Base-by-base conservation (phyloP, 2,113 vertebrate genomes). In the Hoplias malabaricus region DNA sequence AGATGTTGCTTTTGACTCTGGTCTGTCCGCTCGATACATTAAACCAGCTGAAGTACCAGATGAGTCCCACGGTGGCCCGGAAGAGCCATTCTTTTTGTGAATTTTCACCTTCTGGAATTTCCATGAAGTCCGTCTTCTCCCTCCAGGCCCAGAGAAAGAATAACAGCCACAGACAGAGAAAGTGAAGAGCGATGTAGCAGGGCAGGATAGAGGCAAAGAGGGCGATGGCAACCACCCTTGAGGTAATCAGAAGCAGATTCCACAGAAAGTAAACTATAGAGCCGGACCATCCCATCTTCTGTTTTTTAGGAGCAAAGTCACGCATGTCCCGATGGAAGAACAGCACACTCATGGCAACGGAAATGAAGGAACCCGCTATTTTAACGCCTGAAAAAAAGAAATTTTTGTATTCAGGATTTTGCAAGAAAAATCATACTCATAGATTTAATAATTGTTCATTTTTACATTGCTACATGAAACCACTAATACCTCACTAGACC, bases 151-250 rank as follows among this genome's bases (percentile, higher is more conserved):
- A 95, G 13, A 93, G 10, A 57, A 94, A 82, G 86, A 95, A 87
- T 0, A 84, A 82, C 46, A 86, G 23, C 93, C 94, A 95, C 36
- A 94, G 38, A 0, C 83, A 83, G 0, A 81, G 16, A 82, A 94
- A 93, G 82, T 96, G 94, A 9, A 93, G 11, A 0, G 75, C 81
- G 46, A 93, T 1, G 0, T 81, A 0, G 91, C 0, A 0, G 93
- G 88, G 88, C 8, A 99, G 87, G 90, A 96, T 98, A 82, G 92
- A 88, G 1, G 36, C 98, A 95, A 84, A 99, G 88, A 10, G 94
- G 94, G 82, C 92, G 95, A 82, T 99, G 96, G 78, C 98, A 99
- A 99, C 91, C 13, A 95, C 93, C 98, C 98, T 98, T 0, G 93
- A 9, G 36, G 36, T 38, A 38, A 95, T 83, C 59, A 95, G 83